Base-by-base conservation (phyloP, 2,113 vertebrate species). In the Gallinago paraguaiae region DNA sequence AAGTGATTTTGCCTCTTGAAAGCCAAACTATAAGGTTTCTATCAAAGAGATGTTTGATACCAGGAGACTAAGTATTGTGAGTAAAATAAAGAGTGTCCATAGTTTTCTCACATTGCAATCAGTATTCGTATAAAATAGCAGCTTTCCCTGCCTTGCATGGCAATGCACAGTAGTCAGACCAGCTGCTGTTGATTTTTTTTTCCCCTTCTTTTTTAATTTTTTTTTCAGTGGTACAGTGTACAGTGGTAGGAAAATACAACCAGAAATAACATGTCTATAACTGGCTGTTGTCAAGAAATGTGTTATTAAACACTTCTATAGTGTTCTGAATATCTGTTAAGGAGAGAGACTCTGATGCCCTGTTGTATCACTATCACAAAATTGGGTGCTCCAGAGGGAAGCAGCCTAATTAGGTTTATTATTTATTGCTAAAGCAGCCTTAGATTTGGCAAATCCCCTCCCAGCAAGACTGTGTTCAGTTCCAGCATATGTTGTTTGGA, bases 401-500 rank as follows among this genome's bases (percentile, higher is more conserved):
- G 60, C 8, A 94, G 81, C 65, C 83, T 97, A 94, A 95, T 96
- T 95, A 83, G 54, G 25, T 93, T 92, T 83, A 86, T 94, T 95
- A 95, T 92, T 94, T 97, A 90, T 67, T 86, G 88, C 95, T 88
- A 59, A 27, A 93, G 79, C 85, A 92, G 93, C 79, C 79, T 90
- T 46, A 74, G 60, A 95, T 92, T 96, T 96, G 88, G 88, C 90
- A 96, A 77, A 64, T 37, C 35, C 71, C 39, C 72, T 94, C 71
- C 75, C 71, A 88, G 88, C 91, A 94, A 88, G 94, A 59, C 37
- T 95, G 76, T 83, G 82, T 93, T 95, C 91, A 77, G 68, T 92
- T 84, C 71, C 86, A 94, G 72, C 94, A 96, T 94, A 95, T 96
- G 94, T 85, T 93, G 92, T 96, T 96, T 96, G 82, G 90, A 88